Conservation (phyloP, 2,797 vertebrate genomes). For the Pipistrellus pipistrellus region DNA sequence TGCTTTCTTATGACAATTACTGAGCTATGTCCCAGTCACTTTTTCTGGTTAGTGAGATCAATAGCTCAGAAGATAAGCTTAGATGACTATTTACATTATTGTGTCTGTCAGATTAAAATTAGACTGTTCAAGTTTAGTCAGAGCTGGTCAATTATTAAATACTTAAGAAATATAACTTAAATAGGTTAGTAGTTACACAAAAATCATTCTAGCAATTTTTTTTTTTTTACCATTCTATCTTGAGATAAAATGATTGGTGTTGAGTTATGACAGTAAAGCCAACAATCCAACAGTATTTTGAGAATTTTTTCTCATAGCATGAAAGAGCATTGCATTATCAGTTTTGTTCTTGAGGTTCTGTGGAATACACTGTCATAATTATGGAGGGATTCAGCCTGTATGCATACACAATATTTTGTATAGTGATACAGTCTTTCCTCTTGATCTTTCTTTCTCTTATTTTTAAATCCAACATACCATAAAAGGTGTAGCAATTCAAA, state of each 20-base stretch:
- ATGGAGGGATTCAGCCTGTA: too few species aligned
- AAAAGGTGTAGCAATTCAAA: not conserved
- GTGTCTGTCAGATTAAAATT: not conserved
- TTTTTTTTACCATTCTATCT: not conserved
- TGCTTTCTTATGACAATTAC: not conserved
- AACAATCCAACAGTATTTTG: too few species aligned
- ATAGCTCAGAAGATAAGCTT: not conserved
- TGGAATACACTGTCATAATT: fast-evolving
- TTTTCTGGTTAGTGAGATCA: not conserved
- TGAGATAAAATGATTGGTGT: not conserved
- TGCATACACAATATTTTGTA: not conserved
- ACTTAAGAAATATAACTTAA: not conserved
- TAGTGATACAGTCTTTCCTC: not conserved
- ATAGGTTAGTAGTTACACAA: not conserved
- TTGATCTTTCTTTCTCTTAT: not conserved
- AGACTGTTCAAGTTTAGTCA: not conserved
- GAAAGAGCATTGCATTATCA: not conserved
- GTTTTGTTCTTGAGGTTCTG: not conserved
- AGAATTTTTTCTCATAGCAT: not conserved
- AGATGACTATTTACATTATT: not conserved
- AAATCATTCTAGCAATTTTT: not conserved
- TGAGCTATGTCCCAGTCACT: not conserved
- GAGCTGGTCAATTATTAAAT: not conserved
- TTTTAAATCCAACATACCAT: not conserved
- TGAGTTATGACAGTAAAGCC: not conserved